These are phyloP conservation scores for Solea senegalensis DNA, from an alignment of 2,113 vertebrate genomes.

Conservation along the genomic window DNA sequence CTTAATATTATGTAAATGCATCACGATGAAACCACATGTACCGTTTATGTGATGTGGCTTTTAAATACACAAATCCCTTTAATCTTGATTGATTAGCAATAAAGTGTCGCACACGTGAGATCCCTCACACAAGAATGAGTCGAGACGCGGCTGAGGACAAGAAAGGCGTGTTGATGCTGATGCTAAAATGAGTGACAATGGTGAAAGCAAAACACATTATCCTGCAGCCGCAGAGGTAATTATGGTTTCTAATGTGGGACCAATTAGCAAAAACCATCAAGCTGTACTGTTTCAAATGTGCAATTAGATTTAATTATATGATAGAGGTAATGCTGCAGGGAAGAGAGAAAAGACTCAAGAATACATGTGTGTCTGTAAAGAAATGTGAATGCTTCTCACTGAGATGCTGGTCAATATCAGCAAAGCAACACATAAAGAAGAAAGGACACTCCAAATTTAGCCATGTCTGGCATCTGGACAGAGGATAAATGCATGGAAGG, in stretches of 20 bases:
- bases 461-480: too few relatives aligned
- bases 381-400: background rate
- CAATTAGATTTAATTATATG: conserved; percentile 69
- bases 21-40: conserved; percentile 5
- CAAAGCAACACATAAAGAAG: too few relatives aligned
- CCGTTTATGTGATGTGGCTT: background rate
- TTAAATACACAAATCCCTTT: conserved; percentile 21
- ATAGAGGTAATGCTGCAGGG: conserved; percentile 30
- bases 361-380: conserved; percentile 8
- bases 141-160: background rate
- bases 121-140: background rate
- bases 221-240: conserved; percentile 47
- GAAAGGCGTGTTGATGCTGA: background rate
- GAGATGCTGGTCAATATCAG: background rate
- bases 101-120: background rate
- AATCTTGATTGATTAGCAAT: conserved; percentile 11
- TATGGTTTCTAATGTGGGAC: conserved; percentile 60
- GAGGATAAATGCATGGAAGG: too few relatives aligned
- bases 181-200: conserved; percentile 20
- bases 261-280: conserved; percentile 64
- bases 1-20: conserved; percentile 7
- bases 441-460: too few relatives aligned
- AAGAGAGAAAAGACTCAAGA: conserved; percentile 14
- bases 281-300: conserved; percentile 35
- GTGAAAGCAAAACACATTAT: conserved; percentile 46